phyloP scores from a whole-genome alignment of 1,140 invertebrate species.

The Bombyx mandarina region DNA sequence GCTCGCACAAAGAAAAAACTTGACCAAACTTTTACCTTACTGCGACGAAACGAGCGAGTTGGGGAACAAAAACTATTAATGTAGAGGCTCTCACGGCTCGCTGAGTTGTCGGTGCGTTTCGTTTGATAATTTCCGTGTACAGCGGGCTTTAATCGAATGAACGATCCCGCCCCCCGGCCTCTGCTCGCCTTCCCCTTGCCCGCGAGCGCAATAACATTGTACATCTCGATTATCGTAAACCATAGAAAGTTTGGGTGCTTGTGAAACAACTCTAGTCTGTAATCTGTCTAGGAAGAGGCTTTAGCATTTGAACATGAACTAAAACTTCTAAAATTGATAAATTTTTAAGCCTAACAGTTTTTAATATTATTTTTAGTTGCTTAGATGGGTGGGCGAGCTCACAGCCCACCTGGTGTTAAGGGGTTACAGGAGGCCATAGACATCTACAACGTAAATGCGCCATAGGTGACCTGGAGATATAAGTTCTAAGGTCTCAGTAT shows the following conservation, averaged over 20 bases:
- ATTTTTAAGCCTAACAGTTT: too few relatives aligned
- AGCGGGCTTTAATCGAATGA: conserved; percentile 60
- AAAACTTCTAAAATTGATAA: too few relatives aligned
- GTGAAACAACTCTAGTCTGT: not conserved
- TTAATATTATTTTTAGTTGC: too few relatives aligned
- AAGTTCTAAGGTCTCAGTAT: too few relatives aligned
- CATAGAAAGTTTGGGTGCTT: conserved; percentile 12
- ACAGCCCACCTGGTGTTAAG: too few relatives aligned
- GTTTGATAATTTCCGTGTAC: conserved; percentile 65
- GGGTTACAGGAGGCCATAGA: too few relatives aligned
- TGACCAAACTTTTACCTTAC: conserved; percentile 39
- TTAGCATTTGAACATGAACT: too few relatives aligned
- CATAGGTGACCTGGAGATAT: too few relatives aligned
- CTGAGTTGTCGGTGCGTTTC: conserved; percentile 60
- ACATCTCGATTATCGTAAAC: conserved; percentile 41
- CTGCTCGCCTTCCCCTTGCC: conserved; percentile 11
- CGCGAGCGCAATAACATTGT: conserved; percentile 41
- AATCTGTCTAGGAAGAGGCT: not conserved
- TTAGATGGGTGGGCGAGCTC: too few relatives aligned
- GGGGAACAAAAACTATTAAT: conserved; percentile 64
- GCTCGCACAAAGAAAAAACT: conserved; percentile 27
- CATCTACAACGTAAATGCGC: too few relatives aligned
- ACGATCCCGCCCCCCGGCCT: conserved; percentile 17
- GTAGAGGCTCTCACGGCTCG: conserved; percentile 54
- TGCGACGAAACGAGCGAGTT: conserved; percentile 43